Base-by-base conservation (phyloP, 2,113 vertebrate genomes). In the Atherinomorus stipes region DNA sequence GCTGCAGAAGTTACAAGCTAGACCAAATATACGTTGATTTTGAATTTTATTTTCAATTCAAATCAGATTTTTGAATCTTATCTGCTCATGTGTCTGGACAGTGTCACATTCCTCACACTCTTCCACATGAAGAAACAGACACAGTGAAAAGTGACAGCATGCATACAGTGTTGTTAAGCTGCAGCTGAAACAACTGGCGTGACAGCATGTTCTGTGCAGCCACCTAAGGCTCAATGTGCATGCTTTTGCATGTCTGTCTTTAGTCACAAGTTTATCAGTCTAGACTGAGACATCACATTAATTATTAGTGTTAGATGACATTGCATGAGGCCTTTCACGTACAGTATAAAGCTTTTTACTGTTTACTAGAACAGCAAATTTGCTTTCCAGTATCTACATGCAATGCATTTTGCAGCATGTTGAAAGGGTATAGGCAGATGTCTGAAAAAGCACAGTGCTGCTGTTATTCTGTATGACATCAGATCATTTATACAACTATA, bases 111-210 rank as follows among this genome's bases (percentile, higher is more conserved):
- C 63, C 66, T 49, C 61, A 56, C 74, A 74, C 71, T 84, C 47
- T 64, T 71, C 42, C 4, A 18, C 62, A 54, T 45, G 79, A 78
- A 78, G 73, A 68, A 74, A 64, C 10, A 50, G 40, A 71, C 76
- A 59, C 2, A 58, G 64, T 84, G 58, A 68, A 71, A 62, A 58
- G 34, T 78, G 73, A 86, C 64, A 69, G 79, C 69, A 34, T 75
- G 71, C 65, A 82, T 85, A 78, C n/a, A n/a, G n/a, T n/a, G n/a
- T n/a, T n/a, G 47, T 59, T 72, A 71, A 75, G 65, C 57, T 68
- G 28, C 53, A 68, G 56, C 25, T 26, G 42, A 53, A 65, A 65
- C 2, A 49, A 71, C 81, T 83, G 8, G 49, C 81, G 78, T 54
- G 70, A 71, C 80, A 54, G 74, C 68, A 49, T 25, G 19, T 57